Percentiles rank a stretch among this genome's conserved stretches.
Evolutionary conservation across 2,888 invertebrate genomes (phyloP).

Genomic region (Cabera pusaria): DNA sequence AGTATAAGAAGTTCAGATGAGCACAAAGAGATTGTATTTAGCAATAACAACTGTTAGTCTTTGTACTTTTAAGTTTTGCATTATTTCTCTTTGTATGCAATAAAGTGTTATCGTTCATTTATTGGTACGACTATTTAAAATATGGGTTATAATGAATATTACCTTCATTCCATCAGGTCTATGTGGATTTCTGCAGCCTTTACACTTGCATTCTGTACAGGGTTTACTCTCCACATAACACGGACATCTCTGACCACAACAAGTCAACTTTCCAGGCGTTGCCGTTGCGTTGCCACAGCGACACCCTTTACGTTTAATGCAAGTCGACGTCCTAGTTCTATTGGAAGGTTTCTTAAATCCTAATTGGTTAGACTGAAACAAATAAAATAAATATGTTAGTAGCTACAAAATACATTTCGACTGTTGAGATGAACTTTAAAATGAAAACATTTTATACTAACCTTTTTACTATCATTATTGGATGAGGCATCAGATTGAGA

Average conservation of each 20-base stretch:
- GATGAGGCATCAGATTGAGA: constrained; percentile 60
- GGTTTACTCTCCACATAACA: constrained; percentile 96
- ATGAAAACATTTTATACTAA: too few relatives aligned
- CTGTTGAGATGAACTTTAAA: background rate
- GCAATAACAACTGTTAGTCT: too few relatives aligned
- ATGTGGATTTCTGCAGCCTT: constrained; percentile 96
- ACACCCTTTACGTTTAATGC: constrained; percentile 88
- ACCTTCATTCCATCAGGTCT: constrained; percentile 92
- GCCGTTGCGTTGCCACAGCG: constrained; percentile 96
- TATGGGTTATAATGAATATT: constrained; percentile 18
- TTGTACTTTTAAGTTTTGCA: too few relatives aligned
- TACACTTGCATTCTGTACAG: constrained; percentile 95
- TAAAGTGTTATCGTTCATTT: too few relatives aligned
- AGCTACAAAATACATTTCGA: too few relatives aligned
- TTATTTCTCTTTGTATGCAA: too few relatives aligned
- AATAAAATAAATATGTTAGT: too few relatives aligned
- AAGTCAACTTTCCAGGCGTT: constrained; percentile 94
- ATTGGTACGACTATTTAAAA: too few relatives aligned
- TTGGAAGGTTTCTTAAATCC: constrained; percentile 78
- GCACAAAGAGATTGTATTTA: too few relatives aligned
- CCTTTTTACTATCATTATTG: constrained; percentile 57
- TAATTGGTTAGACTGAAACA: constrained; percentile 64
- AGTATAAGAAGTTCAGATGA: too few relatives aligned
- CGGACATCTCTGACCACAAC: constrained; percentile 96
- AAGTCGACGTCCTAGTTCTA: constrained; percentile 66